These are phyloP conservation scores for Neopelma chrysocephalum DNA, from an alignment of 2,797 vertebrate genomes.

Conservation along the genomic window DNA sequence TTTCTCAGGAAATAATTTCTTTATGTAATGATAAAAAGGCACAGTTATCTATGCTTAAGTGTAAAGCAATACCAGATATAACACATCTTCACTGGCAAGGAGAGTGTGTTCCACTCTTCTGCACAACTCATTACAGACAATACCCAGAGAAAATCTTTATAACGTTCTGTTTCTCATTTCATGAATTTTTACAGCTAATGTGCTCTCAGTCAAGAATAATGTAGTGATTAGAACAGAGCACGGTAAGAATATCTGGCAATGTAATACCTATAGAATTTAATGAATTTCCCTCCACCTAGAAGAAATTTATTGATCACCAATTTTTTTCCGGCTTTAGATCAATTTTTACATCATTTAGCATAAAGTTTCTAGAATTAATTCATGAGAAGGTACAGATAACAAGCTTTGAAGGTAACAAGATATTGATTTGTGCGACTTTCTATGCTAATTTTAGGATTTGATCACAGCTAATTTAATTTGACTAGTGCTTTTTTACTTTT, in stretches of 20 bases:
- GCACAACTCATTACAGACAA: constrained; percentile 74
- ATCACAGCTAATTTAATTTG: constrained; percentile 72
- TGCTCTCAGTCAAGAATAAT: constrained; percentile 76
- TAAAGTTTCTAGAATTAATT: constrained; percentile 67
- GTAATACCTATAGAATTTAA: constrained; percentile 68
- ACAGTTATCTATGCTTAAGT: constrained; percentile 52
- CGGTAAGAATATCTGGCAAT: constrained; percentile 58
- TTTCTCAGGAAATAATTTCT: constrained; percentile 56
- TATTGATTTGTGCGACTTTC: constrained; percentile 67
- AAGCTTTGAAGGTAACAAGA: constrained; percentile 73
- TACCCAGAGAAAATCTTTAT: constrained; percentile 75
- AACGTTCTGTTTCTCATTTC: constrained; percentile 73
- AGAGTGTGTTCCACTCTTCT: constrained; percentile 61
- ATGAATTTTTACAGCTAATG: constrained; percentile 77
- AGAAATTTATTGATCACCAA: constrained; percentile 74
- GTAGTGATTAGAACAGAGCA: constrained; percentile 68
- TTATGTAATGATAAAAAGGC: constrained; percentile 50
- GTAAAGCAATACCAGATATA: constrained; percentile 56
- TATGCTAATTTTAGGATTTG: constrained; percentile 69
- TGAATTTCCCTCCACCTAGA: constrained; percentile 68
- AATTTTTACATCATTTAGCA: constrained; percentile 69
- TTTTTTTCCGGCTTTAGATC: constrained; percentile 67
- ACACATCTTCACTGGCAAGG: constrained; percentile 59
- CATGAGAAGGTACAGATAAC: constrained; percentile 60
- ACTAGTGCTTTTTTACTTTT: constrained; percentile 38